phyloP scores from a whole-genome alignment of 2,797 vertebrate genomes.

The Clarias platycephalus region DNA sequence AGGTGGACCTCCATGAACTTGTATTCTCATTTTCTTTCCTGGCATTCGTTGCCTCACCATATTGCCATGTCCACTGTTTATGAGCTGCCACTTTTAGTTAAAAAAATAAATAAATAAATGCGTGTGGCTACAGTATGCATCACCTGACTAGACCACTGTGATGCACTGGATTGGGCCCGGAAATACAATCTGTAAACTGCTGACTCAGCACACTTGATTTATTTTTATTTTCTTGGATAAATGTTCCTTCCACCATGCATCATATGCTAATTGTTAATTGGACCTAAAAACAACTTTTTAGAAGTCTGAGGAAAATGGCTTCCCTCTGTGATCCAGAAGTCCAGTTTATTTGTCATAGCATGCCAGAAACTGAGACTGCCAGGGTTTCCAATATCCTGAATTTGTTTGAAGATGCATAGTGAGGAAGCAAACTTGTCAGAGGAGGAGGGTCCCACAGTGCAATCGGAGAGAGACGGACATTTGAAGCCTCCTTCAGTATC shows the following conservation, averaged over 20 bases:
- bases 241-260: too few relatives aligned
- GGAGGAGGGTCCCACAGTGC: slow-evolving; percentile 57
- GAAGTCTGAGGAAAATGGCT: slow-evolving; percentile 13
- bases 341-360: slow-evolving; percentile 18
- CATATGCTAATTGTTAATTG: slow-evolving; percentile 22
- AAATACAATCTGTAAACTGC: neutral
- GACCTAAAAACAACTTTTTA: slow-evolving; percentile 1
- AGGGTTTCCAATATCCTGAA: slow-evolving; percentile 46
- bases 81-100: neutral
- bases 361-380: slow-evolving; percentile 35
- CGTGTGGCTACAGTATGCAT: neutral
- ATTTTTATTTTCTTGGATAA: too few relatives aligned
- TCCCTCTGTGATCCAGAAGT: neutral
- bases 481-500: slow-evolving; percentile 56
- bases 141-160: neutral
- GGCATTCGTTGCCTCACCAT: slow-evolving; percentile 12
- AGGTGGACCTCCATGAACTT: slow-evolving; percentile 26
- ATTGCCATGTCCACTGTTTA: neutral
- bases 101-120: neutral
- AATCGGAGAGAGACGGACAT: slow-evolving; percentile 64
- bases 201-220: too few relatives aligned
- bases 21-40: slow-evolving; percentile 3
- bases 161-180: neutral
- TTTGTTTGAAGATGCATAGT: slow-evolving; percentile 59
- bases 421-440: slow-evolving; percentile 63